Conservation (phyloP, 2,888 invertebrate genomes). For the Diploptera punctata region DNA sequence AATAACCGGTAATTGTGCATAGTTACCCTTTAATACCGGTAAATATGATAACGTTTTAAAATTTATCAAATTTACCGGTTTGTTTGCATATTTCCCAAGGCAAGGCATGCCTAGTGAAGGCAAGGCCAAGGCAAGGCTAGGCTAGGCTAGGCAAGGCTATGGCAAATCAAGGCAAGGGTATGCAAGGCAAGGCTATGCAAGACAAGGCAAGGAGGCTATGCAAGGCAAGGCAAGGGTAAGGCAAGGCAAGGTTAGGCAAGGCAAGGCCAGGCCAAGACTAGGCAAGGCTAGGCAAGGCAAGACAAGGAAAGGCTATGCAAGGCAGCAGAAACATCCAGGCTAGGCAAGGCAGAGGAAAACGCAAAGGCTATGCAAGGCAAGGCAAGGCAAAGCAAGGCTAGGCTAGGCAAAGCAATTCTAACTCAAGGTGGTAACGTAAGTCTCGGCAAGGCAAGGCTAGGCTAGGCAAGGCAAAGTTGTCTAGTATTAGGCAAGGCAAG, state of each 20-base stretch:
- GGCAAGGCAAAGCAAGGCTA: conserved; percentile 7
- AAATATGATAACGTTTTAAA: no score
- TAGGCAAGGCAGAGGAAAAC: conserved; percentile 5
- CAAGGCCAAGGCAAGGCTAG: conserved; percentile 23
- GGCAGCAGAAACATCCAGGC: background rate
- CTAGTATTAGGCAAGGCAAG: background rate
- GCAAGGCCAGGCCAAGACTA: conserved; percentile 1
- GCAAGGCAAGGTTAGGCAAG: conserved; percentile 13
- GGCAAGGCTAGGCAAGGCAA: background rate
- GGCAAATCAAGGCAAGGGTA: conserved; percentile 28
- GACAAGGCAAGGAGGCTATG: background rate
- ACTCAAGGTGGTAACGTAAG: background rate
- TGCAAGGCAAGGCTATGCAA: conserved; percentile 10
- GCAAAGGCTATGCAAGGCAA: conserved; percentile 8
- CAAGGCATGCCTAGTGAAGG: no score
- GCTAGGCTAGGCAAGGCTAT: conserved; percentile 23
- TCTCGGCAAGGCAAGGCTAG: background rate
- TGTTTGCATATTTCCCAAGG: no score
- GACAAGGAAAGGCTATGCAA: conserved; percentile 9
- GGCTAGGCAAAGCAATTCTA: background rate
- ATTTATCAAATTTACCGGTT: no score
- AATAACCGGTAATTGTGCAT: no score
- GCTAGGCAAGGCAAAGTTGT: background rate
- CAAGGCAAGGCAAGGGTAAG: conserved; percentile 19
- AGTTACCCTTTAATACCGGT: no score